Evolutionary conservation across 2,113 vertebrate genomes (phyloP).

Genomic region (Cercopithecus mona): DNA sequence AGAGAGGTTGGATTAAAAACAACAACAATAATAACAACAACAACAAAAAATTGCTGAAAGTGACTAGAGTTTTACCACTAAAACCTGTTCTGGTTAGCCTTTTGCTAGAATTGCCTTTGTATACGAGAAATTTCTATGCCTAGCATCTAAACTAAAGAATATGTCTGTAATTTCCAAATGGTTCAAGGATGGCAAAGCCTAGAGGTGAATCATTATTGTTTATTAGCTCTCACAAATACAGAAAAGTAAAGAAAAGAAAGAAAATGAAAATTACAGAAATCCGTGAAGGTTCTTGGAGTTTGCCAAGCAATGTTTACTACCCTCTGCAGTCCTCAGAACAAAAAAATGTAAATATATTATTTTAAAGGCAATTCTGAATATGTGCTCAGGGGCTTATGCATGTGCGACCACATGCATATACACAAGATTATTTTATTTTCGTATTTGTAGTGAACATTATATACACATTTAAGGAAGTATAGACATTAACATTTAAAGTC

Average conservation of each 20-base stretch:
- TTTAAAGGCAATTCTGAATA: neutral
- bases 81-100: neutral
- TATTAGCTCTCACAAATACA: neutral
- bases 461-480: neutral
- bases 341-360: neutral
- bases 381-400: neutral
- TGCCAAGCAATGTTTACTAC: neutral
- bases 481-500: neutral
- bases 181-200: neutral
- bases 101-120: neutral
- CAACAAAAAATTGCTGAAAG: neutral
- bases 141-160: neutral
- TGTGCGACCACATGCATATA: neutral
- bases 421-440: neutral
- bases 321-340: neutral
- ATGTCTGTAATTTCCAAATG: neutral
- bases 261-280: neutral
- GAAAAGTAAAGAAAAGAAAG: neutral
- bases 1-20: neutral
- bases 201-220: neutral
- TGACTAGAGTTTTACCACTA: neutral
- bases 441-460: neutral
- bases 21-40: no score
- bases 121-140: neutral
- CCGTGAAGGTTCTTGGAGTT: rapidly evolving